Conservation (phyloP, 2,888 invertebrate species). For the Enchytraeus crypticus region DNA sequence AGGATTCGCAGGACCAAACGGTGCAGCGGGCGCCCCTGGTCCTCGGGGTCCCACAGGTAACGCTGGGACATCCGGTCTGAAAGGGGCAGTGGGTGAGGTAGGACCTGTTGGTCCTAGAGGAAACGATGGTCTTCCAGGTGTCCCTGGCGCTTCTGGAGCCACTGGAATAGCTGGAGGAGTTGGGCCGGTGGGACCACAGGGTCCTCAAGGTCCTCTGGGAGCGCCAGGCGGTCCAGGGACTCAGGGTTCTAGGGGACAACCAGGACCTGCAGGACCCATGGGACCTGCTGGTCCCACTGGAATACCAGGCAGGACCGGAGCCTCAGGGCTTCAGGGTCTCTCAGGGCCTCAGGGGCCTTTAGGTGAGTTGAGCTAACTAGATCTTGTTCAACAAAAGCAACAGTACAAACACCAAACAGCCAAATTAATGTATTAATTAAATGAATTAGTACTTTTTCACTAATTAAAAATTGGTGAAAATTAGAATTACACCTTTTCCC, state of each 20-base stretch:
- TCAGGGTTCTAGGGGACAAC: too few relatives aligned
- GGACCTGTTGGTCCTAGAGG: neutral
- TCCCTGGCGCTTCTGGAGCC: neutral
- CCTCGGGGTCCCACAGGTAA: constrained; percentile 13
- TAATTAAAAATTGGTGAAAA: too few relatives aligned
- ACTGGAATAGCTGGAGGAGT: neutral
- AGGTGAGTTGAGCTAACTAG: too few relatives aligned
- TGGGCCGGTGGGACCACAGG: too few relatives aligned
- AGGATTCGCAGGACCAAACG: neutral
- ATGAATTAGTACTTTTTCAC: too few relatives aligned
- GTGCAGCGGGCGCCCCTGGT: constrained; percentile 11
- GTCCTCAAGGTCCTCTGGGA: too few relatives aligned
- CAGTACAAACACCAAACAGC: too few relatives aligned
- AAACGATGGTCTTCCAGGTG: neutral
- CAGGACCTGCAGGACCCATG: constrained; percentile 13
- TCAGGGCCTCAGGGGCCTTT: constrained; percentile 5
- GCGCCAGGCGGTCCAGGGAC: constrained; percentile 23
- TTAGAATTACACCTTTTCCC: too few relatives aligned
- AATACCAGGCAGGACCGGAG: constrained; percentile 9
- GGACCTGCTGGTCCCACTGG: constrained; percentile 17
- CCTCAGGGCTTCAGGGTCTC: constrained; percentile 7
- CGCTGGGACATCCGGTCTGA: too few relatives aligned
- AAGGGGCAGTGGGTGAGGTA: too few relatives aligned
- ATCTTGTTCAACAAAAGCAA: too few relatives aligned
- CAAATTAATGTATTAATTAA: too few relatives aligned